Percentiles rank a stretch among this genome's conserved stretches.
Evolutionary conservation across 2,113 vertebrate species (phyloP).

Genomic region (Pholis gunnellus): DNA sequence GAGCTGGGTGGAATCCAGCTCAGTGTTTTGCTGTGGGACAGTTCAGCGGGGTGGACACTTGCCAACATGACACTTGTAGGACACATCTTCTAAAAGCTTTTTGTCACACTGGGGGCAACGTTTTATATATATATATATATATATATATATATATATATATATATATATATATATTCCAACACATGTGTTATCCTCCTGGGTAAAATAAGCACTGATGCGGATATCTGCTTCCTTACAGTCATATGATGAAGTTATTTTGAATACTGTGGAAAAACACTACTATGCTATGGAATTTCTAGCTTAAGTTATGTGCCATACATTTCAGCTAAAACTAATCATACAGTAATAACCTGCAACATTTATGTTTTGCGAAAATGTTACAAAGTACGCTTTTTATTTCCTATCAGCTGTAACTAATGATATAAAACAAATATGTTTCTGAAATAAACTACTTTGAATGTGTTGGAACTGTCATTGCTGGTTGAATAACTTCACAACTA

Average conservation of each 20-base stretch:
- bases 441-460: neutral
- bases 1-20: constrained; percentile 39
- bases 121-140: no score
- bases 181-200: constrained; percentile 25
- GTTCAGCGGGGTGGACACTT: constrained; percentile 20
- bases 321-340: neutral
- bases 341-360: neutral
- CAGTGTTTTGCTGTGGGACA: constrained; percentile 45
- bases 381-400: neutral
- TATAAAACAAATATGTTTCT: neutral
- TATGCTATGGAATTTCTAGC: neutral
- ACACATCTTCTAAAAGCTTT: constrained; percentile 33
- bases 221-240: constrained; percentile 8
- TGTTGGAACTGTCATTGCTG: neutral
- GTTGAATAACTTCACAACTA: neutral
- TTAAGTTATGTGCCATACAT: neutral
- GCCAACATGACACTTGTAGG: constrained; percentile 37
- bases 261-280: neutral
- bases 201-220: constrained; percentile 8
- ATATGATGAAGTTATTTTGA: neutral
- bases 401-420: neutral
- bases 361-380: neutral
- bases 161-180: constrained; percentile 14
- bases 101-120: constrained; percentile 14
- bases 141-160: no score